These are phyloP conservation scores for Equus quagga DNA, from an alignment of 2,113 vertebrate genomes.

Conservation along the genomic window DNA sequence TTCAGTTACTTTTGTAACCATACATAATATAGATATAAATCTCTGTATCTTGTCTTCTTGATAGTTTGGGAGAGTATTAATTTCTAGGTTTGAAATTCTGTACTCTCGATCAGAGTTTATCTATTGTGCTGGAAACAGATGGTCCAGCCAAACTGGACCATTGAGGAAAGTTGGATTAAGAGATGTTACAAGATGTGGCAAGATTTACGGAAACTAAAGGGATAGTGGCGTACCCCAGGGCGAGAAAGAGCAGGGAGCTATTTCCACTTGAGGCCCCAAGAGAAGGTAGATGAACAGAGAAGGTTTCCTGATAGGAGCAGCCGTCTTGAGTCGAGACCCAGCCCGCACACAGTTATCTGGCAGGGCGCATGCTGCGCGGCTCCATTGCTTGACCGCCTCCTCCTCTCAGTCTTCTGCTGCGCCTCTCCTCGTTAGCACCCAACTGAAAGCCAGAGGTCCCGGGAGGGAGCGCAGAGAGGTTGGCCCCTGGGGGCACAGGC, in stretches of 20 bases:
- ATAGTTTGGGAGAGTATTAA: not conserved
- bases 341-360: not conserved
- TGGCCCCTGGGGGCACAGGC: not conserved
- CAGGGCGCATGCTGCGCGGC: too few species aligned
- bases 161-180: not conserved
- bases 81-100: not conserved
- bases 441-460: not conserved
- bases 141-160: too few species aligned
- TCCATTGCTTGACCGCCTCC: not conserved
- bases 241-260: not conserved
- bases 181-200: not conserved
- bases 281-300: not conserved
- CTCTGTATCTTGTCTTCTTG: not conserved
- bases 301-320: not conserved
- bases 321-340: accelerated
- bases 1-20: not conserved
- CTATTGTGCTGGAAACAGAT: not conserved
- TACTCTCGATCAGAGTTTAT: not conserved
- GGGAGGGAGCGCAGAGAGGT: not conserved
- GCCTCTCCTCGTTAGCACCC: not conserved
- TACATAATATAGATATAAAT: not conserved
- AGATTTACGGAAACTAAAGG: not conserved
- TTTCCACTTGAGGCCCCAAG: not conserved
- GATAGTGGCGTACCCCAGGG: not conserved
- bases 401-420: not conserved